Evolutionary conservation across 2,888 invertebrate species (phyloP), one percentile per base, ranked within the genome.

Genomic region (Cryptocephalus moraei): DNA sequence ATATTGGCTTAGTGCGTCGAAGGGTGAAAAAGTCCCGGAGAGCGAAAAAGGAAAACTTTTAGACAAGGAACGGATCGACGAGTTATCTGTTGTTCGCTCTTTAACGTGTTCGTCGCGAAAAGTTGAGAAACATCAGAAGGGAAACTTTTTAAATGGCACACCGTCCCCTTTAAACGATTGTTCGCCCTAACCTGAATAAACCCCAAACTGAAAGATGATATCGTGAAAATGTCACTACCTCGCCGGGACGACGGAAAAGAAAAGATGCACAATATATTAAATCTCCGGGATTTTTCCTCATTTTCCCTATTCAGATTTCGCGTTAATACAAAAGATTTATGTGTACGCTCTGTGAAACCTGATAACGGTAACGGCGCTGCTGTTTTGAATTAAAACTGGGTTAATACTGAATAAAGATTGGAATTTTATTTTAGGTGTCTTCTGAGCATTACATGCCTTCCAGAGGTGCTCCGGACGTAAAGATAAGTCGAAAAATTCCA

Each of bases 131-230:
- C 52, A 45, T 48, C 46, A 49, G 49, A 44, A 41, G 46, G 40
- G 51, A 53, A 53, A 53, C 47, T 53, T 53, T 52, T 49, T 51
- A 55, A 51, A 53, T 51, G 53, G 50, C 45, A 47, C 46, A 44
- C 40, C 43, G 44, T 50, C 49, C 50, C 40, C 44, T 49, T 50
- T 48, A 40, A 43, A 32, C 48, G 43, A 34, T 42, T 43, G 33
- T 39, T 41, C 32, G 36, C 42, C 43, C 45, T 46, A 40, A 43
- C 40, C 34, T 41, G 39, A 50, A 48, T 45, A 41, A 38, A 48
- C 46, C 22, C 22, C 22, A 22, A 22, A 36, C 43, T 48, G 45
- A 46, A 51, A 49, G 48, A 51, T 49, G 48, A 44, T 48, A 48
- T 51, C 36, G 36, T 36, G 36, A 36, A 49, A 49, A 49, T 44